phyloP scores from a whole-genome alignment of 2,113 vertebrate species.

The Psettodes erumei region DNA sequence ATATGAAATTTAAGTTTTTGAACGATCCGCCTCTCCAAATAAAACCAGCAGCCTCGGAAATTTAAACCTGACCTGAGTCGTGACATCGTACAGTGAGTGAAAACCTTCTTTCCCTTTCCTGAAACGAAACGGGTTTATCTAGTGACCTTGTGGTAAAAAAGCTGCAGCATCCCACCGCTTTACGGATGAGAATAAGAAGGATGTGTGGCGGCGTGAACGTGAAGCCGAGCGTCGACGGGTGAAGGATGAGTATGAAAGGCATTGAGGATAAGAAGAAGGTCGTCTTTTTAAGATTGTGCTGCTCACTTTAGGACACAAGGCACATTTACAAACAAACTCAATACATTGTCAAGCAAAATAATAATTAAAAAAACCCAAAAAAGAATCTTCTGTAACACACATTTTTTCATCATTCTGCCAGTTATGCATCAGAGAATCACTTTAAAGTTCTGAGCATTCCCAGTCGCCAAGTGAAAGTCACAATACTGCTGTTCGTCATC shows the following conservation, averaged over 20 bases:
- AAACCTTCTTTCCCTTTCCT: no score
- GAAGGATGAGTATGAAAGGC: conserved; percentile 24
- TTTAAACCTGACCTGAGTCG: no score
- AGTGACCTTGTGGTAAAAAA: no score
- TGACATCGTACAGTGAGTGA: no score
- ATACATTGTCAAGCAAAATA: conserved; percentile 56
- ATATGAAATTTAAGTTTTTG: no score
- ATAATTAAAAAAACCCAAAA: conserved; percentile 4
- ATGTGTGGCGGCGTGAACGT: no score
- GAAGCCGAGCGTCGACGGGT: not conserved
- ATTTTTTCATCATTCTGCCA: conserved; percentile 27
- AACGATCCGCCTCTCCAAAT: no score
- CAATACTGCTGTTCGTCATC: conserved; percentile 56
- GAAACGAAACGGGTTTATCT: no score
- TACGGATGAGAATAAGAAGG: no score
- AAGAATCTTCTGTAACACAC: conserved; percentile 32
- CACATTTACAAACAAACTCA: conserved; percentile 53
- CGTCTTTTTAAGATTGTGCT: conserved; percentile 54
- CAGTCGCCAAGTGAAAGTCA: conserved; percentile 9
- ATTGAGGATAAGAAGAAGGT: not conserved
- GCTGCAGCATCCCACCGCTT: no score
- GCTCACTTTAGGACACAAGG: conserved; percentile 50
- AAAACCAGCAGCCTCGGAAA: no score
- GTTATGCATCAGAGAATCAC: conserved; percentile 9
- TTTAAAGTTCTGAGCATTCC: conserved; percentile 13